These are phyloP conservation scores for Callyntrura sp. DNA, from an alignment of 2,888 invertebrate genomes.

Conservation along the genomic window DNA sequence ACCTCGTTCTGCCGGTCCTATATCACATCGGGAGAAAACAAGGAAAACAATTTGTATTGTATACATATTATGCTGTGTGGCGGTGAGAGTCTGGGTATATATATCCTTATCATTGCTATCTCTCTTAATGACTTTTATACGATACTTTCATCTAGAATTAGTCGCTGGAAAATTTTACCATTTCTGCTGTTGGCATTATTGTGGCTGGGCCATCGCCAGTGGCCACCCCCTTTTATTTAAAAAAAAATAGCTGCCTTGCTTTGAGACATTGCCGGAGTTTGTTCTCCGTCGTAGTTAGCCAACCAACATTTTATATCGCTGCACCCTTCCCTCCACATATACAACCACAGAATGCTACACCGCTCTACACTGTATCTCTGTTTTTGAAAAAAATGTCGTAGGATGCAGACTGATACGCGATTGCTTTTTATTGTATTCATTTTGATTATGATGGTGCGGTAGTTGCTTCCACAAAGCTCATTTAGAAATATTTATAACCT, in stretches of 20 bases:
- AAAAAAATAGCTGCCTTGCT: slow-evolving; percentile 38
- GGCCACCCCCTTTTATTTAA: slow-evolving; percentile 62
- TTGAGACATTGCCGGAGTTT: no score
- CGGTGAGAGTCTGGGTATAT: no score
- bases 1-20: not conserved
- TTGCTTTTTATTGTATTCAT: slow-evolving; percentile 29
- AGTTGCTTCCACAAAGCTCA: slow-evolving; percentile 74
- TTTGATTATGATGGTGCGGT: slow-evolving; percentile 61
- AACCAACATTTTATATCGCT: slow-evolving; percentile 20
- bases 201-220: slow-evolving; percentile 70
- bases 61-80: no score
- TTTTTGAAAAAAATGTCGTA: slow-evolving; percentile 37
- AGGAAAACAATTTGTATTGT: no score
- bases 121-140: slow-evolving; percentile 52
- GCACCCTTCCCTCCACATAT: slow-evolving; percentile 39
- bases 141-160: slow-evolving; percentile 55
- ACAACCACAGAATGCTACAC: not conserved
- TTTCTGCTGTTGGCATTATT: slow-evolving; percentile 66
- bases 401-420: slow-evolving; percentile 38
- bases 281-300: slow-evolving; percentile 8
- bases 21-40: slow-evolving; percentile 37
- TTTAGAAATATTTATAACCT: slow-evolving; percentile 83
- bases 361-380: slow-evolving; percentile 7
- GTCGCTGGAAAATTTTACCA: slow-evolving; percentile 55
- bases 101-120: not conserved